phyloP scores from a whole-genome alignment of 2,113 vertebrate genomes.

The Oostethus manadensis region DNA sequence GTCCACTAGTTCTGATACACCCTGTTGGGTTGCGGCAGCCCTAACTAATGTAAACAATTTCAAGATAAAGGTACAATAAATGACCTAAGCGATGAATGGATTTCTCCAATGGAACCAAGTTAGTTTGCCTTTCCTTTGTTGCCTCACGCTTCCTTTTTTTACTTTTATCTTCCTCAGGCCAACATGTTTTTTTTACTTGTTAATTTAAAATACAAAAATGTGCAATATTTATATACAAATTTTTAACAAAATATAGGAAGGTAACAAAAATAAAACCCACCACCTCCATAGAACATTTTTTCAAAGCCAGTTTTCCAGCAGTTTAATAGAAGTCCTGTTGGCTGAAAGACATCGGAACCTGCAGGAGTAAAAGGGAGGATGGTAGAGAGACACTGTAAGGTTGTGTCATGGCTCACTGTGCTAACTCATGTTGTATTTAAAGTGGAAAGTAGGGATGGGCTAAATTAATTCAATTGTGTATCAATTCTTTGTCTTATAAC shows the following conservation, averaged over 20 bases:
- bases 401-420: slow-evolving; percentile 34
- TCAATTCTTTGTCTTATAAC: no score
- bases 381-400: slow-evolving; percentile 50
- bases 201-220: slow-evolving; percentile 58
- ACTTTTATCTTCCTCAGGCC: slow-evolving; percentile 21
- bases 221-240: slow-evolving; percentile 64
- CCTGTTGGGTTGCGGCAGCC: background rate
- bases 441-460: background rate
- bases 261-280: slow-evolving; percentile 7
- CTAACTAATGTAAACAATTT: background rate
- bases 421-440: slow-evolving; percentile 2
- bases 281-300: slow-evolving; percentile 27
- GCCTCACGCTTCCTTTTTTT: slow-evolving; percentile 15
- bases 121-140: slow-evolving; percentile 22
- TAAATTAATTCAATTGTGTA: background rate
- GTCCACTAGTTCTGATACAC: background rate
- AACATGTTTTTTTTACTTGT: slow-evolving; percentile 29
- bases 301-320: slow-evolving; percentile 14
- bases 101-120: slow-evolving; percentile 39
- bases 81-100: slow-evolving; percentile 27
- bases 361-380: background rate
- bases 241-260: slow-evolving; percentile 36
- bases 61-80: background rate
- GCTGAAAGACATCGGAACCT: background rate
- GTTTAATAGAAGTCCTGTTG: slow-evolving; percentile 6